Evolutionary conservation across 1,140 invertebrate genomes (phyloP).

Genomic region (Ptiloglossa arizonensis): DNA sequence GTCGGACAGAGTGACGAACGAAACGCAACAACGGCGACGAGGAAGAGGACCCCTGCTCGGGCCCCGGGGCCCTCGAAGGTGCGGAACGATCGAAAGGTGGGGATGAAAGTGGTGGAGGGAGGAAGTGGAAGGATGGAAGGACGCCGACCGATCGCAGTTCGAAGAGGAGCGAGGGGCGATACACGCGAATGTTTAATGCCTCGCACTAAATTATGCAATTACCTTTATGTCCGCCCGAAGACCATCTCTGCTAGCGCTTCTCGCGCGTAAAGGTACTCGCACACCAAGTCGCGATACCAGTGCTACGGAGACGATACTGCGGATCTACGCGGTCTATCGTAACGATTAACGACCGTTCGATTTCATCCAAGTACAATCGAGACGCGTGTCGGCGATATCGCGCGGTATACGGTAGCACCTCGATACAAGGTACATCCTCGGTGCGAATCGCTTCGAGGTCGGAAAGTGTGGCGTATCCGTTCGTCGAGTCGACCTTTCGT

Average conservation of each 20-base stretch:
- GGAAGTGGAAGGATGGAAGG: not conserved
- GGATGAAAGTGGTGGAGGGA: not conserved
- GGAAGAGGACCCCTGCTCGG: slow-evolving; percentile 22
- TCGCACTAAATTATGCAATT: slow-evolving; percentile 74
- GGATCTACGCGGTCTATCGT: too few relatives aligned
- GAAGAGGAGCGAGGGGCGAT: slow-evolving; percentile 54
- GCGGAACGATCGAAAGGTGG: slow-evolving; percentile 36
- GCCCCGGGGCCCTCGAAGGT: slow-evolving; percentile 3
- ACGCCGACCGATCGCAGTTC: slow-evolving; percentile 8
- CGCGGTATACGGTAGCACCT: too few relatives aligned
- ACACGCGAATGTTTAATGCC: slow-evolving; percentile 68
- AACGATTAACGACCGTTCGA: too few relatives aligned
- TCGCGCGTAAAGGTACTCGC: too few relatives aligned
- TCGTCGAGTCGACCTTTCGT: too few relatives aligned
- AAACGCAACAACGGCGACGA: slow-evolving; percentile 32
- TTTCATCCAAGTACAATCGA: too few relatives aligned
- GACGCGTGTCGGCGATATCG: too few relatives aligned
- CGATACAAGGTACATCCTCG: too few relatives aligned
- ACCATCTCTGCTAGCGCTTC: slow-evolving; percentile 45
- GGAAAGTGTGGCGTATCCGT: too few relatives aligned
- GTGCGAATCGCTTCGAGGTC: too few relatives aligned
- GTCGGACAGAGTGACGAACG: slow-evolving; percentile 26
- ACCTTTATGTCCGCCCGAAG: slow-evolving; percentile 68
- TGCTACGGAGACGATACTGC: too few relatives aligned
- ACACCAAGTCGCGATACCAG: too few relatives aligned